phyloP scores from a whole-genome alignment of 2,888 invertebrate genomes.

The Pachliopta kotzebuea region DNA sequence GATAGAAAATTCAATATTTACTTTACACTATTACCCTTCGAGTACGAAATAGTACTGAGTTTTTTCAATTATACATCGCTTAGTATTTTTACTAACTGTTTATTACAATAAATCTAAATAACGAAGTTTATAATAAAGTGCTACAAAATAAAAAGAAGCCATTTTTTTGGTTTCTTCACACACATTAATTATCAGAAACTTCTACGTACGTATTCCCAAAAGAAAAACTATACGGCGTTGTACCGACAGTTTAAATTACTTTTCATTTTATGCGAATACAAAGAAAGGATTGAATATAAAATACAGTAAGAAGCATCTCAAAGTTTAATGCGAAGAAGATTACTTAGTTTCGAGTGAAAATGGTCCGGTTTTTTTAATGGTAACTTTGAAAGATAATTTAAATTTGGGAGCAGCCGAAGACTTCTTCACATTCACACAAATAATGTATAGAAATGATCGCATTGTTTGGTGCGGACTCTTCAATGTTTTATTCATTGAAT shows the following conservation, averaged over 20 bases:
- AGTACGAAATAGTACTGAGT: slow-evolving; percentile 10
- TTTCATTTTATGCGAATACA: slow-evolving; percentile 34
- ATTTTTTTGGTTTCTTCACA: slow-evolving; percentile 6
- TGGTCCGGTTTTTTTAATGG: slow-evolving; percentile 20
- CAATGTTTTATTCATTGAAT: slow-evolving; percentile 10
- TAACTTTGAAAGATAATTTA: slow-evolving; percentile 17
- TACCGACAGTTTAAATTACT: slow-evolving; percentile 36
- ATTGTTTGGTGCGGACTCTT: slow-evolving; percentile 13
- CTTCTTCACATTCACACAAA: slow-evolving; percentile 14
- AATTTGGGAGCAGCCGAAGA: slow-evolving; percentile 13
- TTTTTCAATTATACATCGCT: slow-evolving; percentile 6
- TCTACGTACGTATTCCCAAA: slow-evolving; percentile 34
- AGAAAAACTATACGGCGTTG: slow-evolving; percentile 36
- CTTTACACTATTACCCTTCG: slow-evolving; percentile 4
- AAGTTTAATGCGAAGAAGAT: slow-evolving; percentile 34
- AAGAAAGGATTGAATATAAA: slow-evolving; percentile 30
- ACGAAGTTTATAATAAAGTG: neutral
- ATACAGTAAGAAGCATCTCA: slow-evolving; percentile 31
- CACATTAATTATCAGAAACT: slow-evolving; percentile 5
- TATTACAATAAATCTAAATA: neutral
- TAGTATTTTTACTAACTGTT: slow-evolving; percentile 9
- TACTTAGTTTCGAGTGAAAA: slow-evolving; percentile 29
- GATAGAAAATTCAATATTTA: slow-evolving; percentile 15
- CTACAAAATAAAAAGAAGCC: neutral
- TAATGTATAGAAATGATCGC: slow-evolving; percentile 11